Percentiles rank a stretch among this genome's conserved stretches.
phyloP scores from a whole-genome alignment of 2,888 invertebrate genomes.

The Heliconius charithonia region DNA sequence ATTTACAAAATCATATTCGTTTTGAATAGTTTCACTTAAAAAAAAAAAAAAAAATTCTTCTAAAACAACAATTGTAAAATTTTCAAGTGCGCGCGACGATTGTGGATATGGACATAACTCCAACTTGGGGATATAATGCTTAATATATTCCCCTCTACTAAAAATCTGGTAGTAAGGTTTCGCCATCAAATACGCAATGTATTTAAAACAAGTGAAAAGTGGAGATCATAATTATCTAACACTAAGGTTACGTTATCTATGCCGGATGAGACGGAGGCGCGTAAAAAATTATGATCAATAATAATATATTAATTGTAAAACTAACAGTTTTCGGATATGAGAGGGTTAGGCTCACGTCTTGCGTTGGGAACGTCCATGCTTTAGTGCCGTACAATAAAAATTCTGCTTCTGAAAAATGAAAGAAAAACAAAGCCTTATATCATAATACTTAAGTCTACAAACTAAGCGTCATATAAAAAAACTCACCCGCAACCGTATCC shows the following conservation, averaged over 20 bases:
- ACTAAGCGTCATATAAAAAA: neutral
- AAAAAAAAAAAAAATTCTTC: too few species aligned
- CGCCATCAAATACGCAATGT: too few species aligned
- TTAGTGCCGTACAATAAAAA: constrained; percentile 64
- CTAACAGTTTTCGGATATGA: constrained; percentile 63
- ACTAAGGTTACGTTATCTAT: neutral
- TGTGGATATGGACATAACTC: too few species aligned
- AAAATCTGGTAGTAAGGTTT: too few species aligned
- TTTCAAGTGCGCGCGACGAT: too few species aligned
- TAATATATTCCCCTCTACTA: too few species aligned
- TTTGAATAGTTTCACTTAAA: too few species aligned
- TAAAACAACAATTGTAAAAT: too few species aligned
- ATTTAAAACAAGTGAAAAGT: too few species aligned
- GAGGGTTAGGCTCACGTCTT: constrained; percentile 67
- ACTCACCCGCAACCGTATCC: constrained; percentile 51
- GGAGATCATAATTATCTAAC: neutral
- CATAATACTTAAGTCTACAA: neutral
- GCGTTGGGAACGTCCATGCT: constrained; percentile 67
- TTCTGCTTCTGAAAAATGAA: constrained; percentile 53
- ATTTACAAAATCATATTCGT: too few species aligned
- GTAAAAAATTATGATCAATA: neutral
- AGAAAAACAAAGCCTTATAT: neutral
- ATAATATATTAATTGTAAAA: constrained; percentile 29
- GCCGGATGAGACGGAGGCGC: neutral
- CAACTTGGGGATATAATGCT: too few species aligned